Base-by-base conservation (phyloP, 2,797 vertebrate genomes). In the Falco concolor region DNA sequence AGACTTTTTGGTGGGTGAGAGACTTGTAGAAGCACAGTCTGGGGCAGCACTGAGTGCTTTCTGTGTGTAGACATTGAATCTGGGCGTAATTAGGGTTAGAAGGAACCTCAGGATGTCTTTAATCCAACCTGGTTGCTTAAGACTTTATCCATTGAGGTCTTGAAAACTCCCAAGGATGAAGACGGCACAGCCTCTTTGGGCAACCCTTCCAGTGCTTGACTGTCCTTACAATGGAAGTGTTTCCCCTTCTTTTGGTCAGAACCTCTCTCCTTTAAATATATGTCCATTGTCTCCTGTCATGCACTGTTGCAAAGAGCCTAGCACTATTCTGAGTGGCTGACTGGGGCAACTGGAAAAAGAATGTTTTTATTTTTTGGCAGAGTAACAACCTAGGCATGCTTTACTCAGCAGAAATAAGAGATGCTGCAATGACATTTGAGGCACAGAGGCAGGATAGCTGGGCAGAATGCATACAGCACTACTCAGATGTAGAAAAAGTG, bases 301-400 rank as follows among this genome's bases (percentile, higher is more conserved):
- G 24, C 23, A 4, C 9, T 17, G 19, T 54, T 76, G 67, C 30
- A 22, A 13, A 59, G 10, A 79, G 40, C n/a, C 21, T 45, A 3
- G 13, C 8, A 52, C 42, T 54, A 0, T 34, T 9, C 25, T 52
- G 1, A 0, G 4, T 77, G 52, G 13, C 47, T 84, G 28, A 25
- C 54, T 73, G 42, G 12, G 25, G 53, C 23, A 32, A 19, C 8
- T 73, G 57, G 45, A 63, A 56, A 40, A 84, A 84, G 13, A 25
- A 16, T 54, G 10, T 9, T 13, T 87, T 77, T 57, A 13, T 13
- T 63, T 90, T 80, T 82, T 75, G 11, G 17, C 67, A 69, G 34
- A 85, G 24, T 42, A 56, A 1, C 30, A 12, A 6, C 34, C 25
- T 79, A 45, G 24, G 45, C 1, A 2, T 65, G 22, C 34, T 73